Evolutionary conservation across 1,140 invertebrate species (phyloP).

Genomic region (Magallana ariakensis): DNA sequence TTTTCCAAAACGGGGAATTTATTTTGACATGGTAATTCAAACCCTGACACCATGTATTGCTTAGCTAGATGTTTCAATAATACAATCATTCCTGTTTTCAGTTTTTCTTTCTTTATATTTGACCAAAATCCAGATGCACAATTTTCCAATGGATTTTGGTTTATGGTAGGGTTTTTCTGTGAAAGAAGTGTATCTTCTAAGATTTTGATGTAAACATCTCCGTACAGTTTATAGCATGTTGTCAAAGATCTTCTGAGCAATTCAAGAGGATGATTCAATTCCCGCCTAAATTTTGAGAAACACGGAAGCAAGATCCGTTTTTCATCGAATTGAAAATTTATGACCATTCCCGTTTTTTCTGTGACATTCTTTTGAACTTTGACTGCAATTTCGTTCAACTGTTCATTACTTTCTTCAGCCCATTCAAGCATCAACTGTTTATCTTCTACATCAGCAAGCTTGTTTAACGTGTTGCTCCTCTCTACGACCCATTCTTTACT

Average conservation of each 20-base stretch:
- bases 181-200: neutral
- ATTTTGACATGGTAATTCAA: neutral
- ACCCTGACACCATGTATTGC: neutral
- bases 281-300: conserved; percentile 43
- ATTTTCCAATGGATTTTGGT: neutral
- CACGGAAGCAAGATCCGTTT: conserved; percentile 31
- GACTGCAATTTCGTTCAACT: neutral
- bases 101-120: neutral
- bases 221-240: neutral
- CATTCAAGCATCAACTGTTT: conserved; percentile 31
- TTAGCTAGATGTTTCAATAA: neutral
- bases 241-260: neutral
- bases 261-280: conserved; percentile 38
- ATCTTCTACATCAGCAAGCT: conserved; percentile 43
- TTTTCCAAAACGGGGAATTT: neutral
- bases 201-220: conserved; percentile 1
- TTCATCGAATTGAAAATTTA: conserved; percentile 42
- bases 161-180: neutral
- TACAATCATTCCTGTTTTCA: neutral
- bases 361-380: neutral
- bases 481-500: conserved; percentile 48
- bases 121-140: neutral
- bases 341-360: conserved; percentile 14
- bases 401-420: neutral
- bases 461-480: conserved; percentile 7